These are phyloP conservation scores for Saturnia pavonia DNA, from an alignment of 2,888 invertebrate genomes.

Conservation along the genomic window DNA sequence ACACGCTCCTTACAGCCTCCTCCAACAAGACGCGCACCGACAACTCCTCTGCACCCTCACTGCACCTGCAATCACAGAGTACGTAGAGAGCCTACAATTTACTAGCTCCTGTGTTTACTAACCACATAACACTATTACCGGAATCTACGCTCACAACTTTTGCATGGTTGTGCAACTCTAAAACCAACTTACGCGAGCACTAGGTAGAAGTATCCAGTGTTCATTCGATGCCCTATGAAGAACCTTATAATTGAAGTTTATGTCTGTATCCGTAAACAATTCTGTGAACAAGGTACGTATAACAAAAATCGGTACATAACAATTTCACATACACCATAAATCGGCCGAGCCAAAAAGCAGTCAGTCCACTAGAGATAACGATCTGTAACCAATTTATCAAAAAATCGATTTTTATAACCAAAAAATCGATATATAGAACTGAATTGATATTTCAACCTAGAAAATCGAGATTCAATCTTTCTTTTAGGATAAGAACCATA, in stretches of 20 bases:
- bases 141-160: neutral
- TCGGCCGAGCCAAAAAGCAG: no score
- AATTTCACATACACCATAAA: no score
- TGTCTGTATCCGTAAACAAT: neutral
- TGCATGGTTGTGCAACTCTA: neutral
- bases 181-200: neutral
- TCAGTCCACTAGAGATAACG: no score
- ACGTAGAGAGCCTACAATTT: neutral
- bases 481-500: no score
- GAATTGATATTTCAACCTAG: no score
- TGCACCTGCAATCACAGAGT: slow-evolving; percentile 1
- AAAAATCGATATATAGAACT: no score
- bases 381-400: no score
- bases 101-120: neutral
- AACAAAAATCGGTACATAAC: neutral
- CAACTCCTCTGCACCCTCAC: neutral
- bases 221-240: neutral
- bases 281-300: neutral
- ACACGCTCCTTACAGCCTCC: slow-evolving; percentile 35
- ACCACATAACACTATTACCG: no score
- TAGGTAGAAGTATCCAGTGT: neutral
- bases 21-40: slow-evolving; percentile 39
- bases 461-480: no score
- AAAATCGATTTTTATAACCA: no score
- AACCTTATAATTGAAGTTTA: neutral